Percentiles rank a stretch among this genome's conserved stretches.
Evolutionary conservation across 2,113 vertebrate genomes (phyloP).

Genomic region (Aplodontia rufa): DNA sequence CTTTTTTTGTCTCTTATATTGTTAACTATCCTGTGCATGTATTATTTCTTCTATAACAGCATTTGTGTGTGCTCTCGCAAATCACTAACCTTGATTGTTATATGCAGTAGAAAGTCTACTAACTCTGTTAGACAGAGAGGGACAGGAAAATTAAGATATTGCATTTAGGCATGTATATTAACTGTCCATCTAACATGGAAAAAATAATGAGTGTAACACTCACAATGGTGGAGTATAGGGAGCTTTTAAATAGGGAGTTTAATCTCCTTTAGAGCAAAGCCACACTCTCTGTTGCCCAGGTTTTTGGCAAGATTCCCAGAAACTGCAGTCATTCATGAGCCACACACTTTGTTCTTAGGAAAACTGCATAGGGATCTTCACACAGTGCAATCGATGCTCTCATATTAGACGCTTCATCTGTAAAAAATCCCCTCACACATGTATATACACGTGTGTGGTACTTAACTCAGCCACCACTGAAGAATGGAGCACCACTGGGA

Average conservation of each 20-base stretch:
- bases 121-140: constrained; percentile 13
- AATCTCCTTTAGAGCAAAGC: constrained; percentile 81
- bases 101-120: background rate
- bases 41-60: constrained; percentile 18
- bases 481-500: constrained; percentile 60
- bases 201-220: constrained; percentile 74
- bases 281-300: constrained; percentile 72
- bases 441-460: background rate
- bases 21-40: background rate
- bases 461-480: constrained; percentile 50
- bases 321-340: constrained; percentile 74
- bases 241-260: constrained; percentile 78
- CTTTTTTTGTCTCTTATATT: background rate
- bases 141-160: constrained; percentile 78
- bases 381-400: constrained; percentile 62
- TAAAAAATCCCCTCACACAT: constrained; percentile 63
- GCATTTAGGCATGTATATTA: constrained; percentile 72
- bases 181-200: constrained; percentile 75
- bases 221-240: constrained; percentile 76
- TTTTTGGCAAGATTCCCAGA: constrained; percentile 82
- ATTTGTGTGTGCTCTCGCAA: constrained; percentile 34
- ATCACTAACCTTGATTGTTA: constrained; percentile 49
- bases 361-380: constrained; percentile 72
- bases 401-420: constrained; percentile 51
- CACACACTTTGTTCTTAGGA: constrained; percentile 69